A percentile compares a stretch with the other conserved stretches of the same genome.
These are phyloP conservation scores for Brachypteracias leptosomus DNA, from an alignment of 2,113 vertebrate genomes.

Conservation along the genomic window DNA sequence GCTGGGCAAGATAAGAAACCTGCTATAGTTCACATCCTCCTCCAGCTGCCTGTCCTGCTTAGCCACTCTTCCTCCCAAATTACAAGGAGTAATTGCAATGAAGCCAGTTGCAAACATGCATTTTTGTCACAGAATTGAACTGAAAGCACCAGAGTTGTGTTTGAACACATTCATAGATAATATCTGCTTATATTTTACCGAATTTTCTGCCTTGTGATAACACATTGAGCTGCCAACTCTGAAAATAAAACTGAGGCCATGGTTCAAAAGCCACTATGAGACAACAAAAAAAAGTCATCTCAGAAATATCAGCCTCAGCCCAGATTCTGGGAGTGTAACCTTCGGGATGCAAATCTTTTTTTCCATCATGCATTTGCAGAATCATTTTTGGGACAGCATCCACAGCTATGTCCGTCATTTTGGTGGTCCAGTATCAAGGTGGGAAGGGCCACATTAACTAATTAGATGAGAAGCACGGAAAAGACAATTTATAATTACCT, in stretches of 20 bases:
- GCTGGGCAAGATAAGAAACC: neutral
- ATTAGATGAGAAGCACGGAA: neutral
- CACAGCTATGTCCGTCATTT: neutral
- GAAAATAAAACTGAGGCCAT: neutral
- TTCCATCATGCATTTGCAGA: neutral
- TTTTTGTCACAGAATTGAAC: neutral
- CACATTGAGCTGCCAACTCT: neutral
- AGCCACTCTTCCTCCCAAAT: neutral
- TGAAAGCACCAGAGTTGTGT: neutral
- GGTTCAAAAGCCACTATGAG: neutral
- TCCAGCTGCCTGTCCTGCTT: neutral
- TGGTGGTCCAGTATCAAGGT: neutral
- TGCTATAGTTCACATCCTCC: neutral
- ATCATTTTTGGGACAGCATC: neutral
- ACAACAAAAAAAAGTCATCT: neutral
- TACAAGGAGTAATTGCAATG: neutral
- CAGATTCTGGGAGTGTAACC: neutral
- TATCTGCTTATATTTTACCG: neutral
- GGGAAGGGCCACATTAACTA: neutral
- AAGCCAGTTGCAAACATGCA: neutral
- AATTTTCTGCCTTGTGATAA: neutral
- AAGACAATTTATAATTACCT: neutral
- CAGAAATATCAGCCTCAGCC: neutral
- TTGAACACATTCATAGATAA: neutral
- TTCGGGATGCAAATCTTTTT: neutral